Conservation (phyloP, 1,140 invertebrate species). For the Musca domestica region DNA sequence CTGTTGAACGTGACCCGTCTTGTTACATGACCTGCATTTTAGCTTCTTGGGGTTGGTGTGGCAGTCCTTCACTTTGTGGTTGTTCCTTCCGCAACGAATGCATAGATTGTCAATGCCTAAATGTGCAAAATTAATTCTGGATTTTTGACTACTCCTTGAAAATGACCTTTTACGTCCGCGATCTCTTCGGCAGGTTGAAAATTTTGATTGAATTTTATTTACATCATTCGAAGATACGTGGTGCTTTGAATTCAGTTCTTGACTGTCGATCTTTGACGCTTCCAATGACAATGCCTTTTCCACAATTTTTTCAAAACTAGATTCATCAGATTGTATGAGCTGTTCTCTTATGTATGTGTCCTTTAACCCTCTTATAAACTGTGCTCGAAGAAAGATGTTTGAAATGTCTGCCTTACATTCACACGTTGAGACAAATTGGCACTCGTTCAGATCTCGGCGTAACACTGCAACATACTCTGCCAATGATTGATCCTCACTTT, state of each 20-base stretch:
- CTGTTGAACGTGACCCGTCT: conserved; percentile 1
- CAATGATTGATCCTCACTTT: not conserved
- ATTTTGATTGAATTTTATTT: too few species aligned
- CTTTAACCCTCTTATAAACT: too few species aligned
- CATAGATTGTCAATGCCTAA: not conserved
- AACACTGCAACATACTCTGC: conserved; percentile 6
- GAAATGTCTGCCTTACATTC: too few species aligned
- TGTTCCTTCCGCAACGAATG: not conserved
- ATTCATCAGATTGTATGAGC: not conserved
- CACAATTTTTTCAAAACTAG: not conserved
- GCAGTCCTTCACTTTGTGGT: not conserved
- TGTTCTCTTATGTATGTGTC: too few species aligned
- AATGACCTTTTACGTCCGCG: too few species aligned
- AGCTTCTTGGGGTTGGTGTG: not conserved
- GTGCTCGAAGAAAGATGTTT: too few species aligned
- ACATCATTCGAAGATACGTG: too few species aligned
- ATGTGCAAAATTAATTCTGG: not conserved
- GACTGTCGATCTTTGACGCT: not conserved
- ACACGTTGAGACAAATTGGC: conserved; percentile 3
- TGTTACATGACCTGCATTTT: not conserved
- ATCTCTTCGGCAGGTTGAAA: too few species aligned
- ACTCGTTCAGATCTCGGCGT: not conserved
- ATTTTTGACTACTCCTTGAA: not conserved
- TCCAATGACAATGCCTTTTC: not conserved
- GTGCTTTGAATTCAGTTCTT: not conserved